phyloP scores from a whole-genome alignment of 2,888 invertebrate genomes.

The Perizoma flavofasciatum region DNA sequence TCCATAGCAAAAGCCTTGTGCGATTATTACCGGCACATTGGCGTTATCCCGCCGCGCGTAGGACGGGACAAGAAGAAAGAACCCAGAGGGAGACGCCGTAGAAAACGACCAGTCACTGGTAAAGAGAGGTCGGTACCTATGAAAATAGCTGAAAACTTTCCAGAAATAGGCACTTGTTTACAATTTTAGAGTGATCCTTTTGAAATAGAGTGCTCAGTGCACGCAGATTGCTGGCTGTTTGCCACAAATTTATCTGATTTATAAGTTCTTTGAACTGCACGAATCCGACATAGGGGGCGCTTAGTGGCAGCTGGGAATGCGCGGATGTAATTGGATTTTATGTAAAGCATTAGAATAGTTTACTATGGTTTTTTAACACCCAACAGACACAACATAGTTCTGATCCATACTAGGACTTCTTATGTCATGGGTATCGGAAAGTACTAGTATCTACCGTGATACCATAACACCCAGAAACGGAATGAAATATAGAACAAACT shows the following conservation, averaged over 20 bases:
- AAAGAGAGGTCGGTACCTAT: constrained; percentile 56
- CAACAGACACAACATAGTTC: too few species aligned
- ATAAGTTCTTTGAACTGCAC: constrained; percentile 28
- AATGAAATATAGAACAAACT: too few species aligned
- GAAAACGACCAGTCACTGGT: constrained; percentile 60
- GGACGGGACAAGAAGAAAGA: constrained; percentile 66
- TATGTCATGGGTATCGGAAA: too few species aligned
- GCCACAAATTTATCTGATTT: constrained; percentile 23
- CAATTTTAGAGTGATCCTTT: constrained; percentile 11
- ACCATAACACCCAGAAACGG: too few species aligned
- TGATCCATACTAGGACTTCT: too few species aligned
- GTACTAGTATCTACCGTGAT: too few species aligned
- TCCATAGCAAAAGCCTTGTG: constrained; percentile 82
- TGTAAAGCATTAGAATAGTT: background rate
- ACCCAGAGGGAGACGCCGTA: constrained; percentile 59
- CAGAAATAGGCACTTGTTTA: constrained; percentile 18
- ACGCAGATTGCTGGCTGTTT: constrained; percentile 16
- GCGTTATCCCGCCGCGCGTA: constrained; percentile 78
- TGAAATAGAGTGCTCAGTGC: constrained; percentile 15
- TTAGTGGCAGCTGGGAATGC: constrained; percentile 6
- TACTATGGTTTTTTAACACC: too few species aligned
- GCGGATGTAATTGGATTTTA: constrained; percentile 6
- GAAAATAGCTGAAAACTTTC: constrained; percentile 8
- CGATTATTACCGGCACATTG: constrained; percentile 83
- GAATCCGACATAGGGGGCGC: constrained; percentile 16